Base-by-base conservation (phyloP, 2,113 vertebrate genomes). In the Leptocoma aspasia region DNA sequence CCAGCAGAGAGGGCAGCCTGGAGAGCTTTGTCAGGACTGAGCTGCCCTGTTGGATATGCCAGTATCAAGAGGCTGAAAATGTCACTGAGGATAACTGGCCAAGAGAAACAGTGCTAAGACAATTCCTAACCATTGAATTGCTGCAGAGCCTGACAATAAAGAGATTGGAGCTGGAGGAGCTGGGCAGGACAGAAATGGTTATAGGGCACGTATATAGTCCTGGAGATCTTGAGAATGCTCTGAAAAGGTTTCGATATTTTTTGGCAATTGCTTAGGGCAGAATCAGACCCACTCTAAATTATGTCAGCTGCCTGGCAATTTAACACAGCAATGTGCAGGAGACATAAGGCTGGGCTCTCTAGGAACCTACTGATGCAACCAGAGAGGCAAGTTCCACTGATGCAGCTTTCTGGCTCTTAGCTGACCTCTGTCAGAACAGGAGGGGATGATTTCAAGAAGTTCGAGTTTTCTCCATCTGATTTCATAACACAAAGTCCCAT, bases 121-220 rank as follows among this genome's bases (percentile, higher is more conserved):
- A 45, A 12, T 41, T 86, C 41, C 37, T 53, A 44, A 53, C 4
- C 20, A 61, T 4, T 42, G 14, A 52, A 60, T 60, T 71, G 13
- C 49, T 68, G 41, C 41, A 69, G 45, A 41, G 31, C 14, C 37
- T 73, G 24, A 77, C 15, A 69, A 24, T 39, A 77, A 60, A 77
- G 41, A 83, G 20, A 30, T 71, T 30, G n/a, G n/a, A 10, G 17
- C 17, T 39, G 35, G 41, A 94, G 31, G 6, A 57, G 4, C 44
- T 69, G 15, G 4, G 45, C 24, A 35, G 22, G 50, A 70, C 54
- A 73, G 53, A 77, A 65, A n/a, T 16, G 6, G 3, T 49, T 73
- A 5, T 17, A 61, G 10, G 28, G 17, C 17, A 77, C 0, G 0
- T 14, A 3, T 37, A 49, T 6, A 83, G 31, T 45, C 15, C 42